phyloP scores from a whole-genome alignment of 2,888 invertebrate genomes.

The Reticulitermes lucifugus region DNA sequence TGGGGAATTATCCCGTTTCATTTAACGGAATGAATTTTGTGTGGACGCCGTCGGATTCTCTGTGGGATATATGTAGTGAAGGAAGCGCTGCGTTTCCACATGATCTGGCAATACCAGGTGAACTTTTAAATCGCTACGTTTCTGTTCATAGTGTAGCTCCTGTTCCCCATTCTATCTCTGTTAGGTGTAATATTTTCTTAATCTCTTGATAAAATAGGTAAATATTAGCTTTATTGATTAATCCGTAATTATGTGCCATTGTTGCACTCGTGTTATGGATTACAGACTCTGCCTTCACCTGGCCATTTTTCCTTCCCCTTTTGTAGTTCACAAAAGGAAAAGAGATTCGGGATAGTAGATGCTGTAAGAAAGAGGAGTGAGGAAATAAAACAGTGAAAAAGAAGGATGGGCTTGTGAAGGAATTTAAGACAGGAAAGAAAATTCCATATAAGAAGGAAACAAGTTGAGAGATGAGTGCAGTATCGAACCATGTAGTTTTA shows the following conservation, averaged over 20 bases:
- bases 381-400: constrained; percentile 2
- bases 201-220: no score
- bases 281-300: background rate
- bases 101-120: no score
- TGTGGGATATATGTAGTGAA: no score
- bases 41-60: no score
- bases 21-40: no score
- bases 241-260: background rate
- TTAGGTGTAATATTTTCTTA: no score
- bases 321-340: constrained; percentile 5
- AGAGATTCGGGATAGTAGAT: background rate
- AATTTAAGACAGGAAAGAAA: background rate
- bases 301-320: background rate
- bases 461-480: background rate
- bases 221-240: no score
- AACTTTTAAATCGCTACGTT: no score
- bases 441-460: background rate
- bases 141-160: no score
- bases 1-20: no score
- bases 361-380: background rate
- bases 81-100: no score
- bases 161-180: no score
- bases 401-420: background rate
- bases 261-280: background rate
- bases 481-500: background rate